These are phyloP conservation scores for Drosophila kanapiae DNA, from an alignment of 1,140 invertebrate genomes.

Conservation along the genomic window DNA sequence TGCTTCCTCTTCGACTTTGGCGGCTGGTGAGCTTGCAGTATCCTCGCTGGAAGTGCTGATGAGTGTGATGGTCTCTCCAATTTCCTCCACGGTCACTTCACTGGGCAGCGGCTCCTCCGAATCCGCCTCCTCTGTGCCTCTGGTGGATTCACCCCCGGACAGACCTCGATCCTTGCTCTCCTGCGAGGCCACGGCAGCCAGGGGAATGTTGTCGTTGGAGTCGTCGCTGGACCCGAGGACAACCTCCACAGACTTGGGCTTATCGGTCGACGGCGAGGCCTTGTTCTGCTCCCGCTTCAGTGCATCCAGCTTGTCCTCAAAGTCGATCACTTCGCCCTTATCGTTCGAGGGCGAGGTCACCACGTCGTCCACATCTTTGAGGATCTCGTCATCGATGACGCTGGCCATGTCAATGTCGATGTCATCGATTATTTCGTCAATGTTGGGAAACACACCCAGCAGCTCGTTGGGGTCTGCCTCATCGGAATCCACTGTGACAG, in stretches of 20 bases:
- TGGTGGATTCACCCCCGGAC: conserved; percentile 11
- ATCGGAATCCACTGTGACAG: conserved; percentile 35
- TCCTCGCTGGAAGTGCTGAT: conserved; percentile 70
- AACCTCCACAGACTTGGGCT: conserved; percentile 52
- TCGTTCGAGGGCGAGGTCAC: conserved; percentile 30
- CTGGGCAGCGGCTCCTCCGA: conserved; percentile 48
- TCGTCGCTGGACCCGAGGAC: conserved; percentile 77
- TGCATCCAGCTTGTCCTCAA: conserved; percentile 65
- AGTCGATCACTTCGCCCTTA: conserved; percentile 55
- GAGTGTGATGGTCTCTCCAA: conserved; percentile 60
- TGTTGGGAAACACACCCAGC: conserved; percentile 77
- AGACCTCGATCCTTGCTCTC: conserved; percentile 57
- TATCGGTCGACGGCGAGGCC: conserved; percentile 13
- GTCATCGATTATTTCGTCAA: conserved; percentile 79
- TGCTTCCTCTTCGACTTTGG: conserved; percentile 27
- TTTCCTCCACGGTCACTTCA: conserved; percentile 56
- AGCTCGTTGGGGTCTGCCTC: conserved; percentile 70
- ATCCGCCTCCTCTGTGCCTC: conserved; percentile 15
- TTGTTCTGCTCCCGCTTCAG: conserved; percentile 55
- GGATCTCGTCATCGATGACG: conserved; percentile 77
- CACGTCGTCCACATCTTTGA: conserved; percentile 66
- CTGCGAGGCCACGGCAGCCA: conserved; percentile 67
- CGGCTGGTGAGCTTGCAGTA: conserved; percentile 26
- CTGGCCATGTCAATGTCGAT: conserved; percentile 76
- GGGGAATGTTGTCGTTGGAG: conserved; percentile 73